phyloP scores from a whole-genome alignment of 2,888 invertebrate genomes.

The Gibbula magus region DNA sequence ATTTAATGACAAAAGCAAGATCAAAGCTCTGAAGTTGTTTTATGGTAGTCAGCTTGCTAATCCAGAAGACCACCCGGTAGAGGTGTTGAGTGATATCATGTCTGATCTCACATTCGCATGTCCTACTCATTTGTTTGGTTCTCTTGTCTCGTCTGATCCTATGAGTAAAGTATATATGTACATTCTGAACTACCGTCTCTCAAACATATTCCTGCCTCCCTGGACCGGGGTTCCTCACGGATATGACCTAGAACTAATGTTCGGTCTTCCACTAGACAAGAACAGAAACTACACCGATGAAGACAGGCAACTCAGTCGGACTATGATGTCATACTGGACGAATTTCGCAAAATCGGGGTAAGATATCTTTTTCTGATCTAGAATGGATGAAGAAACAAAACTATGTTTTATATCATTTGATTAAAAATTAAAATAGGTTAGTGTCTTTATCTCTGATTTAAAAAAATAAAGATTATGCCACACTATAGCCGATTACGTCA shows the following conservation, averaged over 20 bases:
- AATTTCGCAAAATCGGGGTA: neutral
- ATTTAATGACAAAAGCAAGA: neutral
- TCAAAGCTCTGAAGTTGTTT: neutral
- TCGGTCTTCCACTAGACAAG: neutral
- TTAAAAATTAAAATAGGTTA: no score
- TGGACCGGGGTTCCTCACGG: neutral
- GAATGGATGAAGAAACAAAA: no score
- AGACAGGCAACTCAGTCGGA: neutral
- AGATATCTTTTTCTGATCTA: no score
- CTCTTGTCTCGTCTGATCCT: neutral
- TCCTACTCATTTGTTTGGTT: neutral
- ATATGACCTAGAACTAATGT: neutral
- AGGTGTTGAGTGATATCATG: neutral
- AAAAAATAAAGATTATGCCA: no score
- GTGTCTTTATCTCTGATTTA: no score
- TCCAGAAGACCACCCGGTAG: neutral
- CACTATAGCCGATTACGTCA: no score
- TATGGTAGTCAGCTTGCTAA: neutral
- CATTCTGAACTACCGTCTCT: neutral
- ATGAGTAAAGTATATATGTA: neutral
- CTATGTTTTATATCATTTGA: no score
- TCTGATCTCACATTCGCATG: neutral
- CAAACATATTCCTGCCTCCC: neutral
- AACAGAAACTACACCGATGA: neutral
- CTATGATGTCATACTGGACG: neutral